Conservation (phyloP, 2,797 vertebrate species). For the Gallirallus australis region DNA sequence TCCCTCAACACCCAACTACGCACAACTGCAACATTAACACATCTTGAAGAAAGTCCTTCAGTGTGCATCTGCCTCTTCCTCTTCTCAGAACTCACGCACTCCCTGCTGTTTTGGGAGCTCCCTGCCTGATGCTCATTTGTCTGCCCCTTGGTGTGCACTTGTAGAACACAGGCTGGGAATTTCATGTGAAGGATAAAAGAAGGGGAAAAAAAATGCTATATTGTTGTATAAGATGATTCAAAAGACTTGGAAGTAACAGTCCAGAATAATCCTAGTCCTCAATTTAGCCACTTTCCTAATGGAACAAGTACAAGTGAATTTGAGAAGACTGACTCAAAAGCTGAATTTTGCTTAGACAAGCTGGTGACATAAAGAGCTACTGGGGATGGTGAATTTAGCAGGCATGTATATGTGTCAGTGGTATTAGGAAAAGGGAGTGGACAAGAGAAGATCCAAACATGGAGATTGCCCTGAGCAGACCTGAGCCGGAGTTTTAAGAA, state of each 20-base stretch:
- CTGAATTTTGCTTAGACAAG: background rate
- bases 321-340: background rate
- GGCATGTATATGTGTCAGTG: rapidly evolving
- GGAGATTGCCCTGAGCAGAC: background rate
- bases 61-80: background rate
- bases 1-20: no score
- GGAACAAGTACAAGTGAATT: background rate
- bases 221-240: background rate
- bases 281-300: background rate
- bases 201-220: background rate
- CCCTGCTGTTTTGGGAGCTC: background rate
- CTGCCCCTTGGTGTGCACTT: background rate
- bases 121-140: background rate
- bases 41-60: background rate
- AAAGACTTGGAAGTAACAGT: background rate
- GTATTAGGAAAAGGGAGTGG: background rate
- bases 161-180: background rate
- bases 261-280: background rate
- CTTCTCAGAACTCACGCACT: background rate
- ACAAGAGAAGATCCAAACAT: rapidly evolving
- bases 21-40: background rate
- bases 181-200: background rate
- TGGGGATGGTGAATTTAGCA: background rate
- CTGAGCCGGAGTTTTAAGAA: background rate
- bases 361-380: background rate